Percentiles rank a stretch among this genome's conserved stretches.
phyloP scores from a whole-genome alignment of 2,888 invertebrate genomes.

The Enchytraeus crypticus region DNA sequence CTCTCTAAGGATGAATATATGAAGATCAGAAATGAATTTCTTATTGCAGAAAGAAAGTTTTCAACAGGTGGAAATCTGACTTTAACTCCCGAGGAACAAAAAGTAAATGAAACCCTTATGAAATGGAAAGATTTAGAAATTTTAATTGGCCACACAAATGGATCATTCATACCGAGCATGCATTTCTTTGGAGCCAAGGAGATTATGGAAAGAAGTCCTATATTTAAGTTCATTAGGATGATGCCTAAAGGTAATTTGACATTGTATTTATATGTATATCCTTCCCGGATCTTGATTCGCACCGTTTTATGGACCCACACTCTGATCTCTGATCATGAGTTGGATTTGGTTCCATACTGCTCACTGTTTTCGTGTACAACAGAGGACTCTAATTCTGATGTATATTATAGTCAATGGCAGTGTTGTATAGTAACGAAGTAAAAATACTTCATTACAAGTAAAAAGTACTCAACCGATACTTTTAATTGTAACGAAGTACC shows the following conservation, averaged over 20 bases:
- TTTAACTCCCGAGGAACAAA: conserved; percentile 27
- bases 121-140: conserved; percentile 24
- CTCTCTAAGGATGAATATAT: conserved; percentile 13
- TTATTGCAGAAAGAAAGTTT: conserved; percentile 23
- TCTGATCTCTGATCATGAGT: too few species aligned
- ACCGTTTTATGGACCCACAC: too few species aligned
- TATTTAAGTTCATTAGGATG: conserved; percentile 31
- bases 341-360: too few species aligned
- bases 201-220: conserved; percentile 28
- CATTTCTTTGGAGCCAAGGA: conserved; percentile 26
- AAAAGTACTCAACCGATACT: too few species aligned
- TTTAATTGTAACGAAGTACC: too few species aligned
- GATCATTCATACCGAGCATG: conserved; percentile 19
- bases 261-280: neutral
- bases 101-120: conserved; percentile 28
- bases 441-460: too few species aligned
- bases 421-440: too few species aligned
- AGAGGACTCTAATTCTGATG: too few species aligned
- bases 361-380: too few species aligned
- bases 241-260: conserved; percentile 35
- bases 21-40: conserved; percentile 10
- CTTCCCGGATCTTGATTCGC: too few species aligned
- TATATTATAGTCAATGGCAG: too few species aligned
- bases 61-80: conserved; percentile 28
- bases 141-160: neutral